Base-by-base conservation (phyloP, 2,113 vertebrate species). In the Perccottus glenii region DNA sequence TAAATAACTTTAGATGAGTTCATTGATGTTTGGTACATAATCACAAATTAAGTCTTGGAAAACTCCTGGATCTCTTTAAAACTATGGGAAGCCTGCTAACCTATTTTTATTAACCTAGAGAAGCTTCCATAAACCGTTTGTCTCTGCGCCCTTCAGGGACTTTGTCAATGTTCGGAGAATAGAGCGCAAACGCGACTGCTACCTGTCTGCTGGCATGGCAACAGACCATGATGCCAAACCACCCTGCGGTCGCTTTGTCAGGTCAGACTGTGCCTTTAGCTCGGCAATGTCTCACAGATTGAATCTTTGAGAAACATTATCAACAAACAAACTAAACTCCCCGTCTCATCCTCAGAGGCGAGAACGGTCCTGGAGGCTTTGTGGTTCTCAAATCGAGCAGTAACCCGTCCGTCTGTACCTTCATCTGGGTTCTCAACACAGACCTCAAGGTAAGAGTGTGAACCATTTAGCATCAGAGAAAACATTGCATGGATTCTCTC, bases 401-500 rank as follows among this genome's bases (percentile, higher is more conserved):
- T 47, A 99, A 98, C 82, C 94, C 95, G 9, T 92, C 93, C 4
- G 84, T 97, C 64, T 98, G 96, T 90, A 98, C 96, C 32, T 99
- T 99, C 82, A 85, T 98, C 86, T 99, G 98, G 98, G 92, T 99
- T 51, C 95, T 99, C 64, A 98, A 99, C 87, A 97, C 98, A 1
- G 96, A 99, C 79, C 90, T 99, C 35, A 99, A 98, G 96, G 98
- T 98, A 85, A 87, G 77, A 45, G 48, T 27, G 63, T 16, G 4
- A 35, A n/a, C 0, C 0, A 14, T n/a, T 49, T 42, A 42, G 2
- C 42, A 6, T 11, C 10, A 43, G 10, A 43, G 42, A 43, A 6
- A 43, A 11, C 10, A n/a, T n/a, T n/a, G n/a, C n/a, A n/a, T n/a
- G n/a, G n/a, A n/a, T n/a, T 6, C 3, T 27, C 19, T 27, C 19